A percentile compares a stretch with the other conserved stretches of the same genome.
Evolutionary conservation across 2,797 vertebrate species (phyloP).

Genomic region (Manis javanica): DNA sequence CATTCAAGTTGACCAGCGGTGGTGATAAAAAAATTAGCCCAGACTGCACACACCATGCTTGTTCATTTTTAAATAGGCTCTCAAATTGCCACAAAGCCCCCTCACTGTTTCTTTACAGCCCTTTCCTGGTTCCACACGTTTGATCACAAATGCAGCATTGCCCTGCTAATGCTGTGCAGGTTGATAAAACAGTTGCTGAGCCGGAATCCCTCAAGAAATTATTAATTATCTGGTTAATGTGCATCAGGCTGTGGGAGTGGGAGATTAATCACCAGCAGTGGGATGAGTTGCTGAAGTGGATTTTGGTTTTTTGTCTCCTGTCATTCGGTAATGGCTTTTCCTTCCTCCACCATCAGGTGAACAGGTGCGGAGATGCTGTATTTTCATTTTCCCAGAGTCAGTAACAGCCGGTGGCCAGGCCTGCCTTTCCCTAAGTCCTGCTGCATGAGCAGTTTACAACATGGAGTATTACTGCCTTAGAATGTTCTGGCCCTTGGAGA

Average conservation of each 20-base stretch:
- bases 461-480: conserved; percentile 68
- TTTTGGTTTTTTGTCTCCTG: conserved; percentile 91
- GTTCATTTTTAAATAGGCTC: not conserved
- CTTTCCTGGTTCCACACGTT: conserved; percentile 78
- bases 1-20: conserved; percentile 22
- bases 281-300: conserved; percentile 92
- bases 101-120: conserved; percentile 73
- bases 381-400: conserved; percentile 89
- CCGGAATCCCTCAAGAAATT: conserved; percentile 96
- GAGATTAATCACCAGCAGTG: conserved; percentile 96
- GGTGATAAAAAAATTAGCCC: conserved; percentile 35
- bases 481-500: conserved; percentile 81
- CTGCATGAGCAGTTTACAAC: conserved; percentile 88
- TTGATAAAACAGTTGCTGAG: conserved; percentile 95
- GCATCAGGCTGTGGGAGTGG: conserved; percentile 95
- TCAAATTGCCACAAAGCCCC: conserved; percentile 70
- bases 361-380: conserved; percentile 90
- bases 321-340: conserved; percentile 91
- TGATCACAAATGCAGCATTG: conserved; percentile 84
- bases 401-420: conserved; percentile 89
- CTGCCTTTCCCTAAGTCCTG: conserved; percentile 86
- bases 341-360: conserved; percentile 90
- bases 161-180: conserved; percentile 87
- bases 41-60: fast-evolving
- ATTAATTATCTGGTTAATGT: conserved; percentile 99